These are phyloP conservation scores for Drosophila meridiana DNA, from an alignment of 2,888 invertebrate genomes.

Conservation along the genomic window DNA sequence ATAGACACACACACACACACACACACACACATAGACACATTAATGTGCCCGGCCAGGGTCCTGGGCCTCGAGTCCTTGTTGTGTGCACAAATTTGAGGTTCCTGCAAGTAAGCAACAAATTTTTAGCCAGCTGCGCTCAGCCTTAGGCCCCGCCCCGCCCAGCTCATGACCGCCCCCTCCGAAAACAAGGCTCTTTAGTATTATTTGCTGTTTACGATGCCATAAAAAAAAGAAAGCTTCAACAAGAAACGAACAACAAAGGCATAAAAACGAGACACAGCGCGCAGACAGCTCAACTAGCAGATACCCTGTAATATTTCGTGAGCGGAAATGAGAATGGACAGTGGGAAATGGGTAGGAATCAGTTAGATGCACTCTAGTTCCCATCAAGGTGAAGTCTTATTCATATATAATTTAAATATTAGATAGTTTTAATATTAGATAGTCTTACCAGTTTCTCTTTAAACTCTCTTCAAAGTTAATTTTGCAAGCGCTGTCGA, in stretches of 20 bases:
- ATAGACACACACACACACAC: slow-evolving; percentile 9
- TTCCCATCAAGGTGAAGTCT: not conserved
- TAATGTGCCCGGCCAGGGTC: not conserved
- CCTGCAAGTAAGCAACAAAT: slow-evolving; percentile 49
- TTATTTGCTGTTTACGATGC: slow-evolving; percentile 74
- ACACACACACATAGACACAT: slow-evolving; percentile 13
- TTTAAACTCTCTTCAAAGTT: not conserved
- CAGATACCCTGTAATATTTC: slow-evolving; percentile 22
- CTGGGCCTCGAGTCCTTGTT: slow-evolving; percentile 15
- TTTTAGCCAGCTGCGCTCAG: slow-evolving; percentile 49
- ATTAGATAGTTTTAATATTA: too few species aligned
- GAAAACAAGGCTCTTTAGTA: slow-evolving; percentile 62
- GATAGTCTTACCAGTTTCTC: not conserved
- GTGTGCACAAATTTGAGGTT: slow-evolving; percentile 23
- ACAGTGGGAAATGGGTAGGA: not conserved
- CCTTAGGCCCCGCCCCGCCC: slow-evolving; percentile 31
- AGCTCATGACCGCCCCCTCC: not conserved
- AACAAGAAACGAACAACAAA: slow-evolving; percentile 49
- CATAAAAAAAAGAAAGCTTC: slow-evolving; percentile 56
- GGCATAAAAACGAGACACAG: slow-evolving; percentile 17
- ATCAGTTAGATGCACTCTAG: not conserved
- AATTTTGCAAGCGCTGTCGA: not conserved
- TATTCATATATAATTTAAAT: too few species aligned
- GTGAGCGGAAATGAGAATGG: too few species aligned
- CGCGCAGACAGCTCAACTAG: not conserved